phyloP scores from a whole-genome alignment of 2,113 vertebrate genomes.

The Atherinomorus stipes region DNA sequence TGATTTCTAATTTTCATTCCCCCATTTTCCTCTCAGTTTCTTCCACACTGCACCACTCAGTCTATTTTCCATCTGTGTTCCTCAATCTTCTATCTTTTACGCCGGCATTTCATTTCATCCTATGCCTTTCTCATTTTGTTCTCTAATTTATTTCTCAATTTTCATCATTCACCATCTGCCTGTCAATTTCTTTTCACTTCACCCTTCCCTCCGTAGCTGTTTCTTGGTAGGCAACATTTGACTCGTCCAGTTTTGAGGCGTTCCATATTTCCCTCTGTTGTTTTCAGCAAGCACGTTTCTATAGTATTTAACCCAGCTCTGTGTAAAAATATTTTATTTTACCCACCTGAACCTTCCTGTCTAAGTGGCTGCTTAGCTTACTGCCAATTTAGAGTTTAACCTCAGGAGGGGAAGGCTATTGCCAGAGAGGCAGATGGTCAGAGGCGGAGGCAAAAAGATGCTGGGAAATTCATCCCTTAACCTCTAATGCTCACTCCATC shows the following conservation, averaged over 20 bases:
- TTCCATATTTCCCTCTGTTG: slow-evolving; percentile 40
- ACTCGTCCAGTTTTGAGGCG: slow-evolving; percentile 39
- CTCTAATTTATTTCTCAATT: slow-evolving; percentile 72
- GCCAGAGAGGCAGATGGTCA: slow-evolving; percentile 80
- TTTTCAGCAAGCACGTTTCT: slow-evolving; percentile 62
- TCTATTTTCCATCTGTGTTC: slow-evolving; percentile 40
- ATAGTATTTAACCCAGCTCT: slow-evolving; percentile 50
- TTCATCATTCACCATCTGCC: slow-evolving; percentile 66
- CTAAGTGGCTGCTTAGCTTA: slow-evolving; percentile 72
- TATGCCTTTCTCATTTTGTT: slow-evolving; percentile 59
- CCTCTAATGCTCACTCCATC: slow-evolving; percentile 62
- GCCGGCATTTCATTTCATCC: slow-evolving; percentile 47
- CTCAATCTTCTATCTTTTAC: slow-evolving; percentile 40
- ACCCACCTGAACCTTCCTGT: slow-evolving; percentile 69
- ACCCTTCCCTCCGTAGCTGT: slow-evolving; percentile 38
- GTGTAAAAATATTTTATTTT: slow-evolving; percentile 68
- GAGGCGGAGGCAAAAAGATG: slow-evolving; percentile 67
- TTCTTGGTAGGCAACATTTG: slow-evolving; percentile 49
- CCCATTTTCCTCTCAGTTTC: slow-evolving; percentile 52
- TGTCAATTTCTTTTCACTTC: slow-evolving; percentile 65
- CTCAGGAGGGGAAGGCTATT: slow-evolving; percentile 71
- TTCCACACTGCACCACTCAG: slow-evolving; percentile 39
- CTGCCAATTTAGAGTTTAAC: slow-evolving; percentile 77
- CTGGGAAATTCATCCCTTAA: slow-evolving; percentile 73
- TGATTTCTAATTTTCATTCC: slow-evolving; percentile 53